Evolutionary conservation across 2,888 invertebrate genomes (phyloP).

Genomic region (Oxytorus armatus): DNA sequence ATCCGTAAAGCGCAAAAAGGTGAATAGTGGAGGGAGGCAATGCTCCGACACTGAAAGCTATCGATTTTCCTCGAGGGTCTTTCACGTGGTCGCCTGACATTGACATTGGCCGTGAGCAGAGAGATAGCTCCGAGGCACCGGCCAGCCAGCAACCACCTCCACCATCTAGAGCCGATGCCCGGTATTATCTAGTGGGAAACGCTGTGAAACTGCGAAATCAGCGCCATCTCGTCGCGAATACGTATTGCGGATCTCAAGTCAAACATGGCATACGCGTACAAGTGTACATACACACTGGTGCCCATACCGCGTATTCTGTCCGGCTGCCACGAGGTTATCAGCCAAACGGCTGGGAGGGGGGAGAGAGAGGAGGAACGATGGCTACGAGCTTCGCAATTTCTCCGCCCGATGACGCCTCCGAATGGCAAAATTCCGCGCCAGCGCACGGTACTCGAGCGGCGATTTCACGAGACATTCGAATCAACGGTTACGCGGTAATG

Average conservation of each 20-base stretch:
- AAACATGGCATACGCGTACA: no score
- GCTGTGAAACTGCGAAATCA: constrained; percentile 36
- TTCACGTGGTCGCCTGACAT: constrained; percentile 84
- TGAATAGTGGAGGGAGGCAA: constrained; percentile 44
- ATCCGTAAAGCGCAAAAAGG: constrained; percentile 9
- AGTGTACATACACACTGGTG: background rate
- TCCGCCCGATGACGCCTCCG: constrained; percentile 76
- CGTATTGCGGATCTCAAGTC: constrained; percentile 37
- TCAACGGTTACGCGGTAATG: background rate
- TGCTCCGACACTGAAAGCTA: constrained; percentile 79
- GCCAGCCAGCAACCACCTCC: constrained; percentile 44
- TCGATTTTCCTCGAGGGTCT: constrained; percentile 81
- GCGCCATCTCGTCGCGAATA: constrained; percentile 68
- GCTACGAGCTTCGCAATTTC: constrained; percentile 71
- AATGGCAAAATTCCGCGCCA: constrained; percentile 14
- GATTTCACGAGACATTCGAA: constrained; percentile 14
- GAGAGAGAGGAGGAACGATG: constrained; percentile 68
- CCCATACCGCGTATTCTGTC: background rate
- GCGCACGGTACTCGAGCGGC: background rate
- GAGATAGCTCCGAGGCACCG: constrained; percentile 21
- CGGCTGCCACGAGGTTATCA: constrained; percentile 10
- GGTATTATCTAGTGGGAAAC: constrained; percentile 50
- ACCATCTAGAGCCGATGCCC: constrained; percentile 44
- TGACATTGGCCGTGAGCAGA: constrained; percentile 82
- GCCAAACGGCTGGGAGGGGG: constrained; percentile 77